A percentile compares a stretch with the other conserved stretches of the same genome.
Evolutionary conservation across 1,140 invertebrate genomes (phyloP).

Genomic region (Trichonephila clavata): DNA sequence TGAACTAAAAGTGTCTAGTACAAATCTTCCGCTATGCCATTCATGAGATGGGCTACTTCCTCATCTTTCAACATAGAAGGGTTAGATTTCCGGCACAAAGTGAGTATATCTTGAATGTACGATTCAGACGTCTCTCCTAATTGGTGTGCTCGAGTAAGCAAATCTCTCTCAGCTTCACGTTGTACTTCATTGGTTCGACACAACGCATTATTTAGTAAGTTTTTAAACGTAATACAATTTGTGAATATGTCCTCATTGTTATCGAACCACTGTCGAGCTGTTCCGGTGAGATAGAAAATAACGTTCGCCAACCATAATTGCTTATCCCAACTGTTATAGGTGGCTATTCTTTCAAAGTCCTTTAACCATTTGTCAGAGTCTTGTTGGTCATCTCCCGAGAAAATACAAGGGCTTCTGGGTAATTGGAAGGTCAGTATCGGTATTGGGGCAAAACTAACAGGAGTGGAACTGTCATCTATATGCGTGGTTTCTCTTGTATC

Average conservation of each 20-base stretch:
- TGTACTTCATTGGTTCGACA: neutral
- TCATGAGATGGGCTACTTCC: slow-evolving; percentile 23
- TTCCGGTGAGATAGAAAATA: slow-evolving; percentile 9
- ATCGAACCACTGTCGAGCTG: too few relatives aligned
- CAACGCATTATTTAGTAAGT: slow-evolving; percentile 17
- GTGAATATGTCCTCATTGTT: too few relatives aligned
- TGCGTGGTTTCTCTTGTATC: too few relatives aligned
- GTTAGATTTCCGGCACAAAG: neutral
- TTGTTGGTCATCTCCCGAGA: neutral
- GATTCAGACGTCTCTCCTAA: too few relatives aligned
- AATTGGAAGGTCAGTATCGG: neutral
- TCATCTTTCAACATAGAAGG: neutral
- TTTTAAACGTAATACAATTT: neutral
- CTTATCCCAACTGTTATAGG: neutral
- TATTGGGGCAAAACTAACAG: too few relatives aligned
- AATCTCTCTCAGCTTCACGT: neutral
- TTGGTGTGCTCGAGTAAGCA: too few relatives aligned
- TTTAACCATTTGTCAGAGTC: slow-evolving; percentile 22
- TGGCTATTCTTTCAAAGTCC: neutral
- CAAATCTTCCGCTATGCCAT: too few relatives aligned
- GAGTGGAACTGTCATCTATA: too few relatives aligned
- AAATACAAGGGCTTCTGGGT: neutral
- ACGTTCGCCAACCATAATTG: neutral
- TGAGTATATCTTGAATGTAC: neutral
- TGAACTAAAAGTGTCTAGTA: too few relatives aligned